Percentiles rank a stretch among this genome's conserved stretches.
These are phyloP conservation scores for Microplitis mediator DNA, from an alignment of 1,140 invertebrate genomes.

Conservation along the genomic window DNA sequence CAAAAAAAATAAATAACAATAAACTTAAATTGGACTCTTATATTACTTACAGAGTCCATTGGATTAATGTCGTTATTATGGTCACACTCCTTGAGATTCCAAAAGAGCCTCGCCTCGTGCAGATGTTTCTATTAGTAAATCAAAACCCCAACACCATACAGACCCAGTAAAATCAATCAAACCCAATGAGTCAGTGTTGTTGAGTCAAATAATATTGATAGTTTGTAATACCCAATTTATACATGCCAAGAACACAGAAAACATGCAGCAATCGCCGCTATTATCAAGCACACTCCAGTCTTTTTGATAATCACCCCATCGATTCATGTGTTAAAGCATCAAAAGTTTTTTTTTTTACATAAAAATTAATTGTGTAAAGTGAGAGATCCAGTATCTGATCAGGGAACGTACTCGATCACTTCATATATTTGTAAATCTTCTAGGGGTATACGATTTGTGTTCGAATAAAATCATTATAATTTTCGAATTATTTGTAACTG, in stretches of 20 bases:
- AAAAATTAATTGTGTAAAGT: too few species aligned
- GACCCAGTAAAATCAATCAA: slow-evolving; percentile 42
- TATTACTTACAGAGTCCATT: slow-evolving; percentile 55
- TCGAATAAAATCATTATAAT: too few species aligned
- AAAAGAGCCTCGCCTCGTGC: slow-evolving; percentile 68
- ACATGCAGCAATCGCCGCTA: slow-evolving; percentile 60
- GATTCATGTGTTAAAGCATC: too few species aligned
- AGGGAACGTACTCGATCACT: too few species aligned
- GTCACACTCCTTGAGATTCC: slow-evolving; percentile 61
- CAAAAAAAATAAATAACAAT: background rate
- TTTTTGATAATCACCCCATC: background rate
- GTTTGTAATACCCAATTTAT: slow-evolving; percentile 24
- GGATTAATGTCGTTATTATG: slow-evolving; percentile 55
- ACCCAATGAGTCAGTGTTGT: slow-evolving; percentile 38
- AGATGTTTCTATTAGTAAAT: slow-evolving; percentile 68
- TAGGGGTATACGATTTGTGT: too few species aligned
- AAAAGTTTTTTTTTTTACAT: too few species aligned
- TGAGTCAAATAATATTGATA: slow-evolving; percentile 23
- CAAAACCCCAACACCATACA: slow-evolving; percentile 61
- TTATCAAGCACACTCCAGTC: slow-evolving; percentile 55
- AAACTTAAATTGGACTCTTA: background rate
- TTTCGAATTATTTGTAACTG: too few species aligned
- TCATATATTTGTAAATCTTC: too few species aligned
- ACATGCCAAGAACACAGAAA: slow-evolving; percentile 51
- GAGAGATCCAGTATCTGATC: too few species aligned